Percentiles rank a stretch among this genome's conserved stretches.
Conservation (phyloP, 53 echinoderm and acorn worm genomes). For the Stichopus horrens region DNA sequence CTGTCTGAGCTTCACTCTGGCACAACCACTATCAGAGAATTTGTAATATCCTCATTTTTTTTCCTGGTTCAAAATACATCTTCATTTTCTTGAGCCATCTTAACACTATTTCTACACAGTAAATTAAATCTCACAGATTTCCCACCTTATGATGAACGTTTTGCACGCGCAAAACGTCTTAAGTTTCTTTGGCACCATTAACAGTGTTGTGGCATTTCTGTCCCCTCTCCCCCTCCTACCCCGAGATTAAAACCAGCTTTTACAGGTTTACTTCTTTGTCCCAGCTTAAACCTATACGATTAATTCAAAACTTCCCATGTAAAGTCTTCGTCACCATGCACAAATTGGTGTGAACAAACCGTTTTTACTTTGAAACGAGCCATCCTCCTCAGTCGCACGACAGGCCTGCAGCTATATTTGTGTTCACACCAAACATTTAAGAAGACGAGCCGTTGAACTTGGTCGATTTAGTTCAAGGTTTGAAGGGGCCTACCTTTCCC, state of each 20-base stretch:
- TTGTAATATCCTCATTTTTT: too few relatives aligned
- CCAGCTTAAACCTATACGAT: background rate
- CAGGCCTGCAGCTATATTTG: background rate
- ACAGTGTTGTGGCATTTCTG: too few relatives aligned
- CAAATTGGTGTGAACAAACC: background rate
- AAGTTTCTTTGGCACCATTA: too few relatives aligned
- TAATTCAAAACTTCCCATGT: background rate
- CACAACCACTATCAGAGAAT: too few relatives aligned
- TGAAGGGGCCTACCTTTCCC: background rate
- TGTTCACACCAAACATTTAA: background rate
- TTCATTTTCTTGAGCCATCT: background rate
- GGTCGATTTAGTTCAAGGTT: background rate
- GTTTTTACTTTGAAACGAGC: background rate
- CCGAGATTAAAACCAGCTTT: background rate
- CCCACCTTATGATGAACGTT: background rate
- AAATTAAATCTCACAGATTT: background rate
- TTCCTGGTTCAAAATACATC: too few relatives aligned
- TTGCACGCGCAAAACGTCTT: background rate
- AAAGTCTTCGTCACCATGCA: background rate
- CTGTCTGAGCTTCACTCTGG: too few relatives aligned
- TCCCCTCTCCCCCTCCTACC: background rate
- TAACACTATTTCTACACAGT: background rate
- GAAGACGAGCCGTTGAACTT: background rate
- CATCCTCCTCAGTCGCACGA: background rate
- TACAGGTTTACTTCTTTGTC: background rate